These are phyloP conservation scores for Muscicapa comitata DNA, from an alignment of 2,797 vertebrate species.

Conservation along the genomic window DNA sequence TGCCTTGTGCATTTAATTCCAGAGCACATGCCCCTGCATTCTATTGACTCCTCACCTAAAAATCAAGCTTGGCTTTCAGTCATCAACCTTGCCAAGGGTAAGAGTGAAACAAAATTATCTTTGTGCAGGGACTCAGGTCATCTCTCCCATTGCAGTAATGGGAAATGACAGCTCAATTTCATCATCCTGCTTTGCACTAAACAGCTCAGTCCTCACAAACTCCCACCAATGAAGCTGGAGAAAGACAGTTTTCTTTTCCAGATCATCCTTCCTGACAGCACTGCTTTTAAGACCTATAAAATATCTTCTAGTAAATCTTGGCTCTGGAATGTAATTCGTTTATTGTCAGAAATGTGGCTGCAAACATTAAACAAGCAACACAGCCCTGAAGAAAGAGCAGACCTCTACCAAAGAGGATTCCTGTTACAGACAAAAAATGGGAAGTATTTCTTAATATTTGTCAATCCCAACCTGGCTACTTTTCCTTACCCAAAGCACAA, in stretches of 20 bases:
- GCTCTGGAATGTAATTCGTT: background rate
- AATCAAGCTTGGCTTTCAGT: background rate
- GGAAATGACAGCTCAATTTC: background rate
- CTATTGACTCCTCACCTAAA: background rate
- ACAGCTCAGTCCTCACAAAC: background rate
- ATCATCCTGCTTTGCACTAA: background rate
- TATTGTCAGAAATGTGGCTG: background rate
- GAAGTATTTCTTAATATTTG: background rate
- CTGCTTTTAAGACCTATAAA: background rate
- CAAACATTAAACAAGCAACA: background rate
- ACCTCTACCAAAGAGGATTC: background rate
- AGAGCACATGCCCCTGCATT: background rate
- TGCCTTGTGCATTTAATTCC: background rate
- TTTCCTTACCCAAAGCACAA: background rate
- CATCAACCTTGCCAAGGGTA: background rate
- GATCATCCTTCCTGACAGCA: background rate
- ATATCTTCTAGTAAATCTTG: background rate
- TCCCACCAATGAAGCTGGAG: background rate
- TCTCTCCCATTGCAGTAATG: background rate
- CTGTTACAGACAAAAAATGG: background rate
- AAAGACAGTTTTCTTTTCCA: background rate
- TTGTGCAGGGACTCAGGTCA: background rate
- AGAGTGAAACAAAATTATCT: background rate
- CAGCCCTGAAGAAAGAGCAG: background rate
- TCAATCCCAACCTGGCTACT: background rate